phyloP scores from a whole-genome alignment of 2,113 vertebrate genomes.

The Chloropsis cyanopogon region DNA sequence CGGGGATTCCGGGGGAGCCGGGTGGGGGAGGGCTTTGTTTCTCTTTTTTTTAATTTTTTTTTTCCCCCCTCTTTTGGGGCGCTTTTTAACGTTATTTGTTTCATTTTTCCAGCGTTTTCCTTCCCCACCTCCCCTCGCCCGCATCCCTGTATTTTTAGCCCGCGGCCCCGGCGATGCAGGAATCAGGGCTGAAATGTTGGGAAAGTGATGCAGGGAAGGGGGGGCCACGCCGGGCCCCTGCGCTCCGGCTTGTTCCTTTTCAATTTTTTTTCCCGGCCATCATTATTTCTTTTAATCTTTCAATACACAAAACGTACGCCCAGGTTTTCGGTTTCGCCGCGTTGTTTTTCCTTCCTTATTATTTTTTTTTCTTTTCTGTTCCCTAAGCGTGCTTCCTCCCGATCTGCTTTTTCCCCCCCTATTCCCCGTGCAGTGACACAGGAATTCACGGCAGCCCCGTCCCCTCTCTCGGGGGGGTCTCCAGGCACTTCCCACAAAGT shows the following conservation, averaged over 20 bases:
- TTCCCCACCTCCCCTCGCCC: not conserved
- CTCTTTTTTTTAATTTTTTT: not conserved
- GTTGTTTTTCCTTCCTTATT: not conserved
- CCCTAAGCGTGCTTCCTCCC: not conserved
- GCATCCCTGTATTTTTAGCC: constrained; percentile 47
- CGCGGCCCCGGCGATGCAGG: constrained; percentile 45
- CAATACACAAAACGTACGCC: not conserved
- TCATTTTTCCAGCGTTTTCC: not conserved
- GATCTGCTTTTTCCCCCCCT: not conserved
- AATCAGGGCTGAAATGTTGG: constrained; percentile 53
- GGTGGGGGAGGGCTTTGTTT: not conserved
- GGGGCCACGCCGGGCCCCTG: not conserved
- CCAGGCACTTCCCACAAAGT: constrained; percentile 24
- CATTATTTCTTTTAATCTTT: not conserved
- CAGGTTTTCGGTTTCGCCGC: not conserved
- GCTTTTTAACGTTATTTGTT: not conserved
- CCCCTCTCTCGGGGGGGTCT: not conserved
- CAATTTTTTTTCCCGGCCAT: not conserved
- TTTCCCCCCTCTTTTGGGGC: not conserved
- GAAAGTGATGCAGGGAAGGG: constrained; percentile 49
- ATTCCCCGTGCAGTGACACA: not conserved
- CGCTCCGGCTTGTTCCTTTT: not conserved
- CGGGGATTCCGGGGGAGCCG: not conserved
- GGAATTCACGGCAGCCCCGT: not conserved
- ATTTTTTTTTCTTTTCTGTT: not conserved